Conservation (phyloP, 2,888 invertebrate genomes). For the Sarcophaga caerulescens region DNA sequence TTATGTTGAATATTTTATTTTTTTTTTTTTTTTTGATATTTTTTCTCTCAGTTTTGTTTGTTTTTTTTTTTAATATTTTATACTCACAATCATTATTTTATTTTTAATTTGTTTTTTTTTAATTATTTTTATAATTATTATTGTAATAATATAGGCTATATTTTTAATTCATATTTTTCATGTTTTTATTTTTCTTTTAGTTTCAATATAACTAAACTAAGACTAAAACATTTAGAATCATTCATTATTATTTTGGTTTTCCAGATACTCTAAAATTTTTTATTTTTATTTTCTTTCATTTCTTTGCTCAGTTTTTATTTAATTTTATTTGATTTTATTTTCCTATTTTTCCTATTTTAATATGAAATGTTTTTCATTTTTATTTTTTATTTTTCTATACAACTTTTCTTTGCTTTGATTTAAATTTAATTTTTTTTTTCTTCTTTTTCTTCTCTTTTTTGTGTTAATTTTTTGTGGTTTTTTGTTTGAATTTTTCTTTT, state of each 20-base stretch:
- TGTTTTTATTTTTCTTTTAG: constrained; percentile 13
- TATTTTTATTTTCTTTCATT: neutral
- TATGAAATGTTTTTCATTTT: constrained; percentile 28
- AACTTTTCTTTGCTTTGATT: constrained; percentile 7
- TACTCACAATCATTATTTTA: constrained; percentile 60
- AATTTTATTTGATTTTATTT: constrained; percentile 19
- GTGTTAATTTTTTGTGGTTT: neutral
- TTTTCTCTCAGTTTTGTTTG: constrained; percentile 11
- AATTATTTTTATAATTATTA: too few species aligned
- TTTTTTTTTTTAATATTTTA: constrained; percentile 18
- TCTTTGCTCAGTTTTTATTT: constrained; percentile 1
- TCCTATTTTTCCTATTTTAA: constrained; percentile 15
- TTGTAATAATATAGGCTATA: too few species aligned
- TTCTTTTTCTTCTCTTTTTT: neutral
- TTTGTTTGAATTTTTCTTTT: neutral
- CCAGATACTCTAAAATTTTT: neutral
- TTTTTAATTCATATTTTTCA: constrained; percentile 25
- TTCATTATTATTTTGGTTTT: neutral
- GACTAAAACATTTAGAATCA: constrained; percentile 61
- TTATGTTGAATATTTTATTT: constrained; percentile 42
- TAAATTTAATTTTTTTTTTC: neutral
- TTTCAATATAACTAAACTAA: constrained; percentile 49
- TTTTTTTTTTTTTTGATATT: constrained; percentile 1
- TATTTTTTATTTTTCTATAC: neutral
- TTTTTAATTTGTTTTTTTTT: constrained; percentile 22